phyloP scores from a whole-genome alignment of 2,888 invertebrate species.

The Amphiduros pacificus region DNA sequence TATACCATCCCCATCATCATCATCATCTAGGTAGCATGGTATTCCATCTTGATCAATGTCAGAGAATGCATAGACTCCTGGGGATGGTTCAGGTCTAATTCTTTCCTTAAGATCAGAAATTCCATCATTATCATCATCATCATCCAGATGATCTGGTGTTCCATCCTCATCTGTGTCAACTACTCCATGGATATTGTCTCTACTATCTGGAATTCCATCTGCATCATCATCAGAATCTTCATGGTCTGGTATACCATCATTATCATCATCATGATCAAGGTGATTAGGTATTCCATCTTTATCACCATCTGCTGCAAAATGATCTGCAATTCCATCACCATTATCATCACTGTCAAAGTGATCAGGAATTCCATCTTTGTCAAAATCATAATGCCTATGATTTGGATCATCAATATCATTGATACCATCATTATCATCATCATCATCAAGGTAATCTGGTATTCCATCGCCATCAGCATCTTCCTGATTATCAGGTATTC shows the following conservation, averaged over 20 bases:
- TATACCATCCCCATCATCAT: constrained; percentile 45
- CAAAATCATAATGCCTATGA: constrained; percentile 24
- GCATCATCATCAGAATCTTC: constrained; percentile 24
- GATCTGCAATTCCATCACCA: constrained; percentile 36
- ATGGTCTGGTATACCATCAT: constrained; percentile 34
- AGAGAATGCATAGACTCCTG: background rate
- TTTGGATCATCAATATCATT: constrained; percentile 30
- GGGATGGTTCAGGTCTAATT: constrained; percentile 34
- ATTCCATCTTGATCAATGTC: constrained; percentile 48
- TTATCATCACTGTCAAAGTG: constrained; percentile 34
- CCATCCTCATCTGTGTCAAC: constrained; percentile 24
- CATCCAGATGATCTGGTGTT: constrained; percentile 35
- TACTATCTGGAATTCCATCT: constrained; percentile 48
- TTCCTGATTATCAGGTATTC: constrained; percentile 33
- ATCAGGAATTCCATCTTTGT: constrained; percentile 34
- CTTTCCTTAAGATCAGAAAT: constrained; percentile 37
- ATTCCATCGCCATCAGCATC: constrained; percentile 35
- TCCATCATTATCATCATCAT: constrained; percentile 50
- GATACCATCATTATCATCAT: constrained; percentile 36
- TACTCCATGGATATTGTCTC: constrained; percentile 26
- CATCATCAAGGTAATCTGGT: constrained; percentile 37
- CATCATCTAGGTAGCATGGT: constrained; percentile 46
- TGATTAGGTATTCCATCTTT: constrained; percentile 45
- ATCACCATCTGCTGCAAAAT: constrained; percentile 37
- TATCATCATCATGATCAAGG: constrained; percentile 37